phyloP scores from a whole-genome alignment of 2,888 invertebrate species.

The Podotricha telesiphe region DNA sequence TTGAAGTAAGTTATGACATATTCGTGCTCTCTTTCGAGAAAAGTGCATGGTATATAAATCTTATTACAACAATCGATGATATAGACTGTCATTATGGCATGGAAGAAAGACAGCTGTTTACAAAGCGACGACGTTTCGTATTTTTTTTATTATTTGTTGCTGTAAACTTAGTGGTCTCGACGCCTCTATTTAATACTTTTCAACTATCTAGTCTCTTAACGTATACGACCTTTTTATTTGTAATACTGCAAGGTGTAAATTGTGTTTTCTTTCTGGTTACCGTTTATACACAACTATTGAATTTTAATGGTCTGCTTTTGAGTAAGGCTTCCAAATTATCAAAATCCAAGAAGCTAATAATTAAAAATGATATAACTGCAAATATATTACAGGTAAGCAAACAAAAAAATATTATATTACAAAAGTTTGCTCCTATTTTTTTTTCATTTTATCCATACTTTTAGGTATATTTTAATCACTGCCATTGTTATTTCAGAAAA shows the following conservation, averaged over 20 bases:
- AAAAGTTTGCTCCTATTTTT: not conserved
- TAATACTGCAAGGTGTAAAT: slow-evolving; percentile 58
- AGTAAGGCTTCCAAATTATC: slow-evolving; percentile 47
- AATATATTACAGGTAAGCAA: slow-evolving; percentile 51
- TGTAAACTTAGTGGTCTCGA: slow-evolving; percentile 44
- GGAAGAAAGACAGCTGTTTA: slow-evolving; percentile 47
- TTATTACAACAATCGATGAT: slow-evolving; percentile 56
- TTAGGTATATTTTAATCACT: slow-evolving; percentile 20
- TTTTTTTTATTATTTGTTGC: slow-evolving; percentile 50
- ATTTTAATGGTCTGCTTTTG: slow-evolving; percentile 53
- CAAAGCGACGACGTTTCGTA: slow-evolving; percentile 49
- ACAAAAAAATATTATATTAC: not conserved
- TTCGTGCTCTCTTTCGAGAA: slow-evolving; percentile 53
- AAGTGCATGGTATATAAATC: slow-evolving; percentile 49
- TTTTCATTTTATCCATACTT: not conserved
- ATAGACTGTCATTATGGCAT: slow-evolving; percentile 54
- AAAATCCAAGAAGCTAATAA: slow-evolving; percentile 46
- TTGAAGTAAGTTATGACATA: slow-evolving; percentile 55
- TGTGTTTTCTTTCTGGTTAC: slow-evolving; percentile 53
- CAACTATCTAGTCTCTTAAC: slow-evolving; percentile 29
- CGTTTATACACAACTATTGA: slow-evolving; percentile 53
- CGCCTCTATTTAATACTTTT: slow-evolving; percentile 51
- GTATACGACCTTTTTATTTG: slow-evolving; percentile 52
- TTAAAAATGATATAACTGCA: slow-evolving; percentile 45
- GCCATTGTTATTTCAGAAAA: slow-evolving; percentile 47